Percentiles rank a stretch among this genome's conserved stretches.
Evolutionary conservation across 2,888 invertebrate species (phyloP).

Genomic region (Hydrotaea diabolus): DNA sequence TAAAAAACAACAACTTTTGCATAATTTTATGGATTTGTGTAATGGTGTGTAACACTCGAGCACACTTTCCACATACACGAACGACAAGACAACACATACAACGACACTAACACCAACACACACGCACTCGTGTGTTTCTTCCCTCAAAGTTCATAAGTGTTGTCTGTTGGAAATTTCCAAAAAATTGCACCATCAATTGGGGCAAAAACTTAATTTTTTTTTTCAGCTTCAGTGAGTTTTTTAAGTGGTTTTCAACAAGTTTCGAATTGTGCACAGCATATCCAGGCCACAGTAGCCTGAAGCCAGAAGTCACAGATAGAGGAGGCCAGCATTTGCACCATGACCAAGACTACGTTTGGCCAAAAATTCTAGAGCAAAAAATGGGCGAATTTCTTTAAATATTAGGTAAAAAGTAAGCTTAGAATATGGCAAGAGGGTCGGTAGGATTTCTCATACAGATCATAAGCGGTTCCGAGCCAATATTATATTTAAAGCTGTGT

Average conservation of each 20-base stretch:
- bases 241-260: conserved; percentile 3
- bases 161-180: conserved; percentile 13
- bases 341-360: no score
- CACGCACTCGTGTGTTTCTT: background rate
- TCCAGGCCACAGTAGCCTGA: background rate
- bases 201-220: background rate
- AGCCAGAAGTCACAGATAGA: background rate
- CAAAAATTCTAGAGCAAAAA: no score
- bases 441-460: no score
- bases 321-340: no score
- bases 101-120: background rate
- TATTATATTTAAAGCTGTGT: no score
- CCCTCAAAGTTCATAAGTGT: background rate
- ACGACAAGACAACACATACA: background rate
- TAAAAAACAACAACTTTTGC: conserved; percentile 51
- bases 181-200: conserved; percentile 13
- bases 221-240: background rate
- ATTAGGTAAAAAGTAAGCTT: no score
- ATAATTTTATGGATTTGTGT: conserved; percentile 58
- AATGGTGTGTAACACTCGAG: conserved; percentile 59
- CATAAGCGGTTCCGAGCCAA: no score
- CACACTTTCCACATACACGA: conserved; percentile 24
- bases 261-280: background rate
- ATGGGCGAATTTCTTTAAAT: no score
- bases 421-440: no score